These are phyloP conservation scores for Geococcyx californianus DNA, from an alignment of 2,113 vertebrate species.

Conservation along the genomic window DNA sequence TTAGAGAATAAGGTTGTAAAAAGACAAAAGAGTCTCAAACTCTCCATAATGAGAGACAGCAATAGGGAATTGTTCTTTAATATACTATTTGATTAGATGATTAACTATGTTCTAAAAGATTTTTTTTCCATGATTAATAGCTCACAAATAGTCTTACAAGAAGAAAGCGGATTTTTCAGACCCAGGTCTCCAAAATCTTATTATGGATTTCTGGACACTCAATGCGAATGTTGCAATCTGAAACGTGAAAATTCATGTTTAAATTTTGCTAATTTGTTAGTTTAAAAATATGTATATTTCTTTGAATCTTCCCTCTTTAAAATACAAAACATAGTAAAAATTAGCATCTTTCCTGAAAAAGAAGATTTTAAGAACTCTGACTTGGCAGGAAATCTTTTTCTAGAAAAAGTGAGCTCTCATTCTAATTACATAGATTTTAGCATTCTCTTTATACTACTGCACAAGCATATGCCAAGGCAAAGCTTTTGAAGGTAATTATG, in stretches of 20 bases:
- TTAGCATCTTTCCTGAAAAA: not conserved
- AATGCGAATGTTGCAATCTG: not conserved
- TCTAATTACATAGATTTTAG: not conserved
- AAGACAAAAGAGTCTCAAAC: not conserved
- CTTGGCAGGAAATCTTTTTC: not conserved
- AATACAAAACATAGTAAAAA: not conserved
- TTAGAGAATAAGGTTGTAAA: not conserved
- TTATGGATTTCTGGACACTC: not conserved
- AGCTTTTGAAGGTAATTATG: slow-evolving; percentile 3
- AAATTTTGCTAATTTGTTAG: not conserved
- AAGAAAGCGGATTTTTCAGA: not conserved
- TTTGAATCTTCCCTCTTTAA: not conserved
- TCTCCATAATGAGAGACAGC: not conserved
- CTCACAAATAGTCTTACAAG: not conserved
- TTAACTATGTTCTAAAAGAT: not conserved
- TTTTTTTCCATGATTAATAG: not conserved
- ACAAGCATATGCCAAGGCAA: not conserved
- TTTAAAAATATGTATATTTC: not conserved
- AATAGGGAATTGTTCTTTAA: not conserved
- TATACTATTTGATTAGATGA: not conserved
- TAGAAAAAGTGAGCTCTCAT: not conserved
- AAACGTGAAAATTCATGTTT: not conserved
- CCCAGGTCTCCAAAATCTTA: not conserved
- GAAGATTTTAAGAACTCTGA: not conserved
- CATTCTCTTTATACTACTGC: not conserved